Percentiles rank a stretch among this genome's conserved stretches.
phyloP scores from a whole-genome alignment of 2,113 vertebrate genomes.

The Mionectes macconnelli region DNA sequence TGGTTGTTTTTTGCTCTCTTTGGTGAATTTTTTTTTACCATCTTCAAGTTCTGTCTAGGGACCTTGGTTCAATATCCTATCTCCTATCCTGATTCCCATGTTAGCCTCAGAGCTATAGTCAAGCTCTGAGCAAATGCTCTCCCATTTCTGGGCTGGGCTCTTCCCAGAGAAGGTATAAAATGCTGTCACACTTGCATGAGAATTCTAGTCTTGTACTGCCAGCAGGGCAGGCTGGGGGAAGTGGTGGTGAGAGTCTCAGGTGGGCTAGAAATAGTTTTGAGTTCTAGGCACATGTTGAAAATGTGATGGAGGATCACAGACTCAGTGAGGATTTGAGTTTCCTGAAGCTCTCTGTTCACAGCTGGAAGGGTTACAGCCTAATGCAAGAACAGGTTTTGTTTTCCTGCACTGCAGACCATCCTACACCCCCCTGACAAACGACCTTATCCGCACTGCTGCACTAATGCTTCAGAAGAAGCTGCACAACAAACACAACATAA shows the following conservation, averaged over 20 bases:
- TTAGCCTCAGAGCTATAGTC: neutral
- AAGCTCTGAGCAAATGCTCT: neutral
- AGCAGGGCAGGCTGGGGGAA: neutral
- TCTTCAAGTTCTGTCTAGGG: neutral
- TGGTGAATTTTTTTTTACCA: neutral
- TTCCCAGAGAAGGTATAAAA: neutral
- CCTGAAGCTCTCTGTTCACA: neutral
- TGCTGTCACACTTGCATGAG: neutral
- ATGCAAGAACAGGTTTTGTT: neutral
- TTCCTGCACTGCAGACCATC: neutral
- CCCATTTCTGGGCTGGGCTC: neutral
- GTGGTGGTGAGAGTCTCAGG: neutral
- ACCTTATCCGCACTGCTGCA: neutral
- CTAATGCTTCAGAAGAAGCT: neutral
- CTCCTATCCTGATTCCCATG: neutral
- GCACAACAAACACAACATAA: neutral
- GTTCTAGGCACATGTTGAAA: neutral
- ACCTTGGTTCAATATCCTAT: neutral
- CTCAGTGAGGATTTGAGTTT: neutral
- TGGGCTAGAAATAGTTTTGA: neutral
- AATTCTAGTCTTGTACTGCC: neutral
- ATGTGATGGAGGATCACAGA: neutral
- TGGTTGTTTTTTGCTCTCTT: neutral
- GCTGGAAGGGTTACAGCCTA: neutral
- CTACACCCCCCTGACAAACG: neutral